Evolutionary conservation across 2,888 invertebrate genomes (phyloP).

Genomic region (Seira sanloemensis): DNA sequence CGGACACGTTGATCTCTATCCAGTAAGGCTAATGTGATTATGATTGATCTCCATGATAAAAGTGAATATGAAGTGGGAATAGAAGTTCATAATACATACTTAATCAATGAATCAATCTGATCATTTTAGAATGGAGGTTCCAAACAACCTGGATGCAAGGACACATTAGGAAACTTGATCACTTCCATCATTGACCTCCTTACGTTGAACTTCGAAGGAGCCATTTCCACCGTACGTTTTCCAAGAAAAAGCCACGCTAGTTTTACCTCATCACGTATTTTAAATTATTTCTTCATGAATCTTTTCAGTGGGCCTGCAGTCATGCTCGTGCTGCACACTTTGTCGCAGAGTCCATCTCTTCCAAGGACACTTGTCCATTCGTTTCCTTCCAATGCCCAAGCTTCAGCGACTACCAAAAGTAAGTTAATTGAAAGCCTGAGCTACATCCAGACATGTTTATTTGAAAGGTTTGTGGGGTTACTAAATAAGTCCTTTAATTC

Average conservation of each 20-base stretch:
- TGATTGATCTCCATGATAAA: too few relatives aligned
- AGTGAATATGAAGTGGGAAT: too few relatives aligned
- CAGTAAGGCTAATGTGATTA: constrained; percentile 74
- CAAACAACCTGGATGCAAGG: constrained; percentile 76
- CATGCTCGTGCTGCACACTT: constrained; percentile 72
- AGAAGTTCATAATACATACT: too few relatives aligned
- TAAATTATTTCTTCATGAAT: neutral
- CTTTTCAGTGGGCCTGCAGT: constrained; percentile 70
- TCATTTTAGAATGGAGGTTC: constrained; percentile 48
- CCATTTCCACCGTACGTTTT: constrained; percentile 34
- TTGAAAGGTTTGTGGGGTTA: constrained; percentile 12
- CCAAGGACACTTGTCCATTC: constrained; percentile 75
- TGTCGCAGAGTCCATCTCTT: constrained; percentile 72
- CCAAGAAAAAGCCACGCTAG: too few relatives aligned
- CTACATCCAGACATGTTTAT: neutral
- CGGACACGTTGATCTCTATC: constrained; percentile 76
- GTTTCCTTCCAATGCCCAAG: constrained; percentile 75
- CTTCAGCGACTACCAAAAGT: constrained; percentile 74
- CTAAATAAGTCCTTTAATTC: too few relatives aligned
- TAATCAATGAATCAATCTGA: constrained; percentile 64
- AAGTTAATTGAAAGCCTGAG: constrained; percentile 22
- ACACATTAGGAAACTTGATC: constrained; percentile 68
- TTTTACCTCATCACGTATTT: too few relatives aligned
- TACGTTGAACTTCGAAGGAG: constrained; percentile 68
- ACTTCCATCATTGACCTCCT: constrained; percentile 69